A percentile compares a stretch with the other conserved stretches of the same genome.
Conservation (phyloP, 2,888 invertebrate species). For the Eucera pruinosa region DNA sequence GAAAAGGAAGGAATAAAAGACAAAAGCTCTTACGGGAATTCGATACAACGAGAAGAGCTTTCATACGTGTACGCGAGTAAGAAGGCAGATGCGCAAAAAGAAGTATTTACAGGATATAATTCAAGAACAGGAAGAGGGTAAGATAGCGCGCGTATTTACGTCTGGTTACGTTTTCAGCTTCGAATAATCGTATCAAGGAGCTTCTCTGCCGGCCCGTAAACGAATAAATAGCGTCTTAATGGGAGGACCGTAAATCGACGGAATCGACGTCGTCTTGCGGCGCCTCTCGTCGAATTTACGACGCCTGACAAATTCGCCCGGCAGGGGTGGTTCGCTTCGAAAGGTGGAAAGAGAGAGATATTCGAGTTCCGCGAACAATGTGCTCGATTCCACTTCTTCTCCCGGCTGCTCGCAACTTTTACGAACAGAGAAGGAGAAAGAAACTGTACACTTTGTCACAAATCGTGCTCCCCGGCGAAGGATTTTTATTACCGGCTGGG, state of each 20-base stretch:
- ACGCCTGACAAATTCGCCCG: constrained; percentile 48
- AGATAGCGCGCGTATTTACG: constrained; percentile 23
- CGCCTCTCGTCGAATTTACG: constrained; percentile 54
- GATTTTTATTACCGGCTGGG: constrained; percentile 19
- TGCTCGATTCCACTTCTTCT: constrained; percentile 38
- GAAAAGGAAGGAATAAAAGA: too few relatives aligned
- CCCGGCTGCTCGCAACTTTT: constrained; percentile 8
- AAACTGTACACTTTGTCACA: constrained; percentile 31
- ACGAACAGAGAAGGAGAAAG: neutral
- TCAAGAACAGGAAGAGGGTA: too few relatives aligned
- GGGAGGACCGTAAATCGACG: constrained; percentile 42
- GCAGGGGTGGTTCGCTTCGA: neutral
- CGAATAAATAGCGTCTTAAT: constrained; percentile 56
- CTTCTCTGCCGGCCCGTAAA: constrained; percentile 34
- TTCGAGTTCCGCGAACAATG: constrained; percentile 24
- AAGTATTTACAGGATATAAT: too few relatives aligned
- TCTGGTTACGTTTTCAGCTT: constrained; percentile 7
- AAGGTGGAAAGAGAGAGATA: neutral
- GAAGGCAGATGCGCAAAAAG: too few relatives aligned
- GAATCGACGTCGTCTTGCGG: constrained; percentile 51
- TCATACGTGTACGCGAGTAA: too few relatives aligned
- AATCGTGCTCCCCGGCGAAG: constrained; percentile 12
- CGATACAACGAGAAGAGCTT: too few relatives aligned
- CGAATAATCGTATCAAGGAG: constrained; percentile 12
- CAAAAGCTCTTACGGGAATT: too few relatives aligned